Evolutionary conservation across 1,140 invertebrate species (phyloP).

Genomic region (Drosophila prosaltans): DNA sequence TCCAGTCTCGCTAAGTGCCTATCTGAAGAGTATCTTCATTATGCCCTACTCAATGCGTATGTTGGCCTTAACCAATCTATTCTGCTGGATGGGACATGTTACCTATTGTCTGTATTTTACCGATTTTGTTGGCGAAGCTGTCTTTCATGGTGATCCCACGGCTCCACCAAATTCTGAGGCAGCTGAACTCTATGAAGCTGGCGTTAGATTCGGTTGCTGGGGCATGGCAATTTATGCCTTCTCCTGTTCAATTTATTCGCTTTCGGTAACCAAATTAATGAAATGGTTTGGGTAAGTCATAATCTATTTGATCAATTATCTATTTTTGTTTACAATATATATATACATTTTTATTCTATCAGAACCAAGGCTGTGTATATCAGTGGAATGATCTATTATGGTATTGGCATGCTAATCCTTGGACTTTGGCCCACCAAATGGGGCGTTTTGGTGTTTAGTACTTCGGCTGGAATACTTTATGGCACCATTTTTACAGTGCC

Average conservation of each 20-base stretch:
- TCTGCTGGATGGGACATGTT: conserved; percentile 94
- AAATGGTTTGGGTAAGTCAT: conserved; percentile 85
- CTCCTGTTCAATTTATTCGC: conserved; percentile 91
- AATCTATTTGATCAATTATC: conserved; percentile 79
- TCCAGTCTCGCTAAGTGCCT: conserved; percentile 84
- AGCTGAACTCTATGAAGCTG: conserved; percentile 87
- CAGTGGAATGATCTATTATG: conserved; percentile 89
- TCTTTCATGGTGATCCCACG: conserved; percentile 90
- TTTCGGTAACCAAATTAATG: conserved; percentile 90
- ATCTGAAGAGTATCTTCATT: conserved; percentile 89
- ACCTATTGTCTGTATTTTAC: conserved; percentile 95
- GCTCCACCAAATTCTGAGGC: conserved; percentile 51
- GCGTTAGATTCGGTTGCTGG: conserved; percentile 92
- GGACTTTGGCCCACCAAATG: conserved; percentile 86
- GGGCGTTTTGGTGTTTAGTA: conserved; percentile 89
- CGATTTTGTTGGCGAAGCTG: conserved; percentile 93
- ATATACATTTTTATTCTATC: conserved; percentile 29
- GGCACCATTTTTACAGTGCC: conserved; percentile 94
- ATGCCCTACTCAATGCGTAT: conserved; percentile 90
- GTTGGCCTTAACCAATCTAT: conserved; percentile 91
- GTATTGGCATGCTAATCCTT: conserved; percentile 90
- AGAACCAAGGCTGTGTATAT: conserved; percentile 89
- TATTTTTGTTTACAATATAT: neutral
- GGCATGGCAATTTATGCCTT: conserved; percentile 94
- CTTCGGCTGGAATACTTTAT: conserved; percentile 92